Percentiles rank a stretch among this genome's conserved stretches.
Evolutionary conservation across 2,113 vertebrate species (phyloP).

Genomic region (Hemibagrus wyckioides): DNA sequence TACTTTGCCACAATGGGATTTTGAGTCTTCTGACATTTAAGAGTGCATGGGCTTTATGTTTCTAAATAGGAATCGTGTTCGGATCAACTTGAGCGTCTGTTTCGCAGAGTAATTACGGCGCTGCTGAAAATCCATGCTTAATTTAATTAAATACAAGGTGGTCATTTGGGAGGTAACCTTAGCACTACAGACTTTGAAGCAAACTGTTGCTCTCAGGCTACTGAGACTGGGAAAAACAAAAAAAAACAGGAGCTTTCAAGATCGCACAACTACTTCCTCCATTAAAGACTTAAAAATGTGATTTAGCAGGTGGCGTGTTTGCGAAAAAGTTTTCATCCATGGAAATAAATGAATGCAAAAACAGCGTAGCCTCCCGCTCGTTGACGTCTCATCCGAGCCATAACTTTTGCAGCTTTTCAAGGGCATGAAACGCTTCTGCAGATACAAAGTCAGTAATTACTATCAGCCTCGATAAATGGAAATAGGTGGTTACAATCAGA

Average conservation of each 20-base stretch:
- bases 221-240: neutral
- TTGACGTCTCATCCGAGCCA: neutral
- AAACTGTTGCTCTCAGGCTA: neutral
- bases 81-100: neutral
- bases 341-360: neutral
- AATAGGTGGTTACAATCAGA: constrained; percentile 10
- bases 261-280: neutral
- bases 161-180: neutral
- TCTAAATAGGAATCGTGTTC: neutral
- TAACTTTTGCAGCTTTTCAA: constrained; percentile 22
- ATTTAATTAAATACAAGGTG: neutral
- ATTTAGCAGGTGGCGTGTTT: neutral
- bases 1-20: neutral
- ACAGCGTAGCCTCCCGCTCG: neutral
- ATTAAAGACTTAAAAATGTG: neutral
- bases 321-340: neutral
- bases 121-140: neutral
- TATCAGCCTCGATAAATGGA: constrained; percentile 6
- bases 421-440: neutral
- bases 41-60: neutral
- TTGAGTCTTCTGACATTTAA: neutral
- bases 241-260: neutral
- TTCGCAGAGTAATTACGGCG: neutral
- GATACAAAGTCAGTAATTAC: constrained; percentile 16
- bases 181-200: neutral